Evolutionary conservation across 1,140 invertebrate genomes (phyloP).

Genomic region (Aphelenchoides avenae): DNA sequence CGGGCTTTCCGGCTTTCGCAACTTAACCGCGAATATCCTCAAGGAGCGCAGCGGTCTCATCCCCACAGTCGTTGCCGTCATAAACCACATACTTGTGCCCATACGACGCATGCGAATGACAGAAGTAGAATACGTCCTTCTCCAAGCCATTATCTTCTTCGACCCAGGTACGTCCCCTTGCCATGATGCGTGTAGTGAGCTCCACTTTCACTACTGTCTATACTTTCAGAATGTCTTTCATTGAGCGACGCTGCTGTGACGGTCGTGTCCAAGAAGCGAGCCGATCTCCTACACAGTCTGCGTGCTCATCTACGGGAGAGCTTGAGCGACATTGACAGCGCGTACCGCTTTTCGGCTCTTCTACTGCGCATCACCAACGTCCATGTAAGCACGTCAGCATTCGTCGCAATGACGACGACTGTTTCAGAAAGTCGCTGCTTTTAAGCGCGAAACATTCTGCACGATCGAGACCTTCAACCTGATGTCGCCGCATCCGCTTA

Average conservation of each 20-base stretch:
- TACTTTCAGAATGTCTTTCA: slow-evolving; percentile 51
- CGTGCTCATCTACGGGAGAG: slow-evolving; percentile 34
- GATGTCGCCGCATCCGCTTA: slow-evolving; percentile 57
- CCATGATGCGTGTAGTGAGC: too few species aligned
- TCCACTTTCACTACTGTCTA: not conserved
- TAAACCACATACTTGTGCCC: slow-evolving; percentile 57
- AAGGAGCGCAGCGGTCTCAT: slow-evolving; percentile 53
- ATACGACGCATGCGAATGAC: slow-evolving; percentile 47
- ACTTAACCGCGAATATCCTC: slow-evolving; percentile 50
- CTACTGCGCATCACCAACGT: slow-evolving; percentile 46
- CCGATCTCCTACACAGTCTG: slow-evolving; percentile 32
- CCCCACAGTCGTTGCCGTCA: slow-evolving; percentile 57
- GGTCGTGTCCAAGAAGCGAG: slow-evolving; percentile 40
- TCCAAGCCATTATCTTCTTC: slow-evolving; percentile 55
- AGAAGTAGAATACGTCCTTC: slow-evolving; percentile 53
- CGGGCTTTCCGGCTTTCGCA: slow-evolving; percentile 47
- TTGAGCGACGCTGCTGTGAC: slow-evolving; percentile 37
- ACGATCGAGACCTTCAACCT: slow-evolving; percentile 59
- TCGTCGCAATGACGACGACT: slow-evolving; percentile 12
- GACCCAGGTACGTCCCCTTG: slow-evolving; percentile 41
- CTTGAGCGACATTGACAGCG: slow-evolving; percentile 16
- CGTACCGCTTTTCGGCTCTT: slow-evolving; percentile 43
- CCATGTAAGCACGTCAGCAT: slow-evolving; percentile 32
- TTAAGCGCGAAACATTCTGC: slow-evolving; percentile 54
- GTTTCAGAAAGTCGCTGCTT: slow-evolving; percentile 57